Conservation (phyloP, 2,797 vertebrate genomes). For the Acrossocheilus wenchowensis region DNA sequence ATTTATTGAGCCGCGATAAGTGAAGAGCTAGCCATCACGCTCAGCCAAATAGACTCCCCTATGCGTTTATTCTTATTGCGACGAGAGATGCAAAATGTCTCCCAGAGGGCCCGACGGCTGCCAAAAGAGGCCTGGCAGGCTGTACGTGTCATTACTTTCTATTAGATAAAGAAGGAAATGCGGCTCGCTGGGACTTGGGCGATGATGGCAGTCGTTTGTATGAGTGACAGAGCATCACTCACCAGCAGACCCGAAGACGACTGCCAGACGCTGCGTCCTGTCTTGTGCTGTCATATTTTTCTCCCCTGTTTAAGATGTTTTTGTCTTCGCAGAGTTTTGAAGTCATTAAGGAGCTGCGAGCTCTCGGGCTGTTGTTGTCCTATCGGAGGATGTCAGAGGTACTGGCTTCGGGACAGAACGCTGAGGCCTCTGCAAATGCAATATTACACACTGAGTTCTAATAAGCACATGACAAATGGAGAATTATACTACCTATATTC, state of each 20-base stretch:
- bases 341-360: slow-evolving; percentile 60
- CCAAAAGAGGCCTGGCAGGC: slow-evolving; percentile 76
- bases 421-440: slow-evolving; percentile 35
- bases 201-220: slow-evolving; percentile 76
- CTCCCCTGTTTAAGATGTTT: slow-evolving; percentile 59
- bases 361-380: slow-evolving; percentile 55
- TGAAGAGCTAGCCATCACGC: slow-evolving; percentile 81
- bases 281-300: slow-evolving; percentile 60
- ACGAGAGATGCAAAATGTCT: slow-evolving; percentile 79
- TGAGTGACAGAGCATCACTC: slow-evolving; percentile 64
- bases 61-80: slow-evolving; percentile 88
- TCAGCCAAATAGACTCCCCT: slow-evolving; percentile 82
- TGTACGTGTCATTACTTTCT: slow-evolving; percentile 82
- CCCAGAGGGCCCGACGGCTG: slow-evolving; percentile 78
- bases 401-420: neutral
- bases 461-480: slow-evolving; percentile 43
- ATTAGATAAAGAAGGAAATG: slow-evolving; percentile 87
- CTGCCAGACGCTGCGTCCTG: slow-evolving; percentile 54
- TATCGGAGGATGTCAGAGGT: slow-evolving; percentile 52
- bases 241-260: slow-evolving; percentile 52
- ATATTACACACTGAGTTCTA: slow-evolving; percentile 24
- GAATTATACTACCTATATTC: neutral
- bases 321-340: slow-evolving; percentile 57
- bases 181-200: slow-evolving; percentile 74
- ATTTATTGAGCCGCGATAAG: slow-evolving; percentile 89